Percentiles rank a stretch among this genome's conserved stretches.
Evolutionary conservation across 2,113 vertebrate species (phyloP).

Genomic region (Tychaedon coryphoeus): DNA sequence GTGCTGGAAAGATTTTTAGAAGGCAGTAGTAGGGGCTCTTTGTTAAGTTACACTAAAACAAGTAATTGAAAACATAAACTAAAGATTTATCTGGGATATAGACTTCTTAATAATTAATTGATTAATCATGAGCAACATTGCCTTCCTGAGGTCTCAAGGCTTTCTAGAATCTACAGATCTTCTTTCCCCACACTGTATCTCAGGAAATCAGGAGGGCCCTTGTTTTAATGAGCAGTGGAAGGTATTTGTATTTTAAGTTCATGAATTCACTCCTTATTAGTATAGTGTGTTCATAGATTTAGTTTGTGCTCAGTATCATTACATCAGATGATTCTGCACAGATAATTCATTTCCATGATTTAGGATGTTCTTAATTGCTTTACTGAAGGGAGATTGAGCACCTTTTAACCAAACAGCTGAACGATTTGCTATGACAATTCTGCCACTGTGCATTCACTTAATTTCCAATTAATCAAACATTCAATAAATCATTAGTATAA

Average conservation of each 20-base stretch:
- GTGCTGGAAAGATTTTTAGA: background rate
- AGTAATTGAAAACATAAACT: background rate
- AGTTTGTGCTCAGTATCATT: background rate
- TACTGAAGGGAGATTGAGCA: slow-evolving; percentile 68
- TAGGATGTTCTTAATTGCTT: slow-evolving; percentile 76
- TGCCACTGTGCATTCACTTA: slow-evolving; percentile 77
- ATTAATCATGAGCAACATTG: background rate
- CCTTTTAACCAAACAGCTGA: slow-evolving; percentile 78
- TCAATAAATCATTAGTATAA: slow-evolving; percentile 84
- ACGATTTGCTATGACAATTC: slow-evolving; percentile 77
- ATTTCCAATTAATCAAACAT: slow-evolving; percentile 83
- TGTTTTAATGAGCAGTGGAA: background rate
- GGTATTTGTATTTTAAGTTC: background rate
- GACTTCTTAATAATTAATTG: background rate
- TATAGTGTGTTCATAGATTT: background rate
- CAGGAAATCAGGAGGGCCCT: background rate
- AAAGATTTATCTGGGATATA: background rate
- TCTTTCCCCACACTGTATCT: background rate
- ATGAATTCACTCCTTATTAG: background rate
- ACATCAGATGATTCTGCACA: background rate
- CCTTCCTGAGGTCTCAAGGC: background rate
- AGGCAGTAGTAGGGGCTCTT: background rate
- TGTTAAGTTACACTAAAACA: background rate
- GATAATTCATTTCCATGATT: slow-evolving; percentile 61
- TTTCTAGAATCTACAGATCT: background rate